phyloP scores from a whole-genome alignment of 2,888 invertebrate genomes.

The Carabus problematicus region DNA sequence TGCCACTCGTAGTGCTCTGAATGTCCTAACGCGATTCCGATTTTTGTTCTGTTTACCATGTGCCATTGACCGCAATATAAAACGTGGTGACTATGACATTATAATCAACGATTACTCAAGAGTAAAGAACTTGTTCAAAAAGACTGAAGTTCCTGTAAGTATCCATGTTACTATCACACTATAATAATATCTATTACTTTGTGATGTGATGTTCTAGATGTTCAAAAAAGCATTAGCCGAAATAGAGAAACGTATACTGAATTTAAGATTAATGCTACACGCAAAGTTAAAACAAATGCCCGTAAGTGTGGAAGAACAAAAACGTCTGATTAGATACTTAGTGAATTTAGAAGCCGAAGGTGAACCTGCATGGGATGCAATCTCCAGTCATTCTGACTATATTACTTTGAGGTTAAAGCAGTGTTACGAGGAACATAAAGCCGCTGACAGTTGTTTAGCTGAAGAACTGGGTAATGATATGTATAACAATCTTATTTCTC shows the following conservation, averaged over 20 bases:
- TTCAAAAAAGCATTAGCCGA: conserved; percentile 89
- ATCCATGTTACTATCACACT: not conserved
- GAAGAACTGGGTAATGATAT: conserved; percentile 45
- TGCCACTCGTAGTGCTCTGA: conserved; percentile 92
- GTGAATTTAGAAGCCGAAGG: conserved; percentile 78
- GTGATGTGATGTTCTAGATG: conserved; percentile 61
- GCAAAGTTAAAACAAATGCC: conserved; percentile 89
- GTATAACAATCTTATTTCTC: not conserved
- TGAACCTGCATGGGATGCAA: conserved; percentile 97
- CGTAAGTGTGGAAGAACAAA: conserved; percentile 92
- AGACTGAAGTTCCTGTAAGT: conserved; percentile 83
- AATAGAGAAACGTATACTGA: conserved; percentile 87
- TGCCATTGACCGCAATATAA: conserved; percentile 91
- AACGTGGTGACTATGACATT: conserved; percentile 93
- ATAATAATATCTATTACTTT: conserved; percentile 5
- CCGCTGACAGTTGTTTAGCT: conserved; percentile 55
- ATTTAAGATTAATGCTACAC: conserved; percentile 80
- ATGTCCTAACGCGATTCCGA: conserved; percentile 90
- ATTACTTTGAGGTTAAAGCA: conserved; percentile 71
- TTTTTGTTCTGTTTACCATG: conserved; percentile 96
- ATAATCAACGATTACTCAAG: conserved; percentile 97
- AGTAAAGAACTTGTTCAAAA: conserved; percentile 94
- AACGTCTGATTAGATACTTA: conserved; percentile 86
- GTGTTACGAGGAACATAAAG: conserved; percentile 70
- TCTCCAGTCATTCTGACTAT: conserved; percentile 83